Conservation (phyloP, 2,888 invertebrate genomes). For the Sphaerophoria rueppellii region DNA sequence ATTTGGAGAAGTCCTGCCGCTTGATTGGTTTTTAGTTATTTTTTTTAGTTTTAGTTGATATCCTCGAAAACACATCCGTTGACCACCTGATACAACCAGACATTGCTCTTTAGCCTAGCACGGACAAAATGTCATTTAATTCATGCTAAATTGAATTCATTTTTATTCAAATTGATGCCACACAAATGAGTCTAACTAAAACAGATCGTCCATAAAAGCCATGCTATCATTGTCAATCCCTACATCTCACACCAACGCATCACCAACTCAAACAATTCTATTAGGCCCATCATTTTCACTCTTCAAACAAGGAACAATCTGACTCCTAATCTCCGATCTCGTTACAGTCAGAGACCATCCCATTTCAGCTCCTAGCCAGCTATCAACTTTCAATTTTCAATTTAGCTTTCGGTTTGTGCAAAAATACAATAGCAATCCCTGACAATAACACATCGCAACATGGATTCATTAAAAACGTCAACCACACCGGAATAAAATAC, state of each 20-base stretch:
- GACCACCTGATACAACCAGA: background rate
- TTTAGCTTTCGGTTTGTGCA: slow-evolving; percentile 43
- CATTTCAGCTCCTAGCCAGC: background rate
- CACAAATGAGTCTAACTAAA: slow-evolving; percentile 38
- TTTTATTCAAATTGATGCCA: slow-evolving; percentile 29
- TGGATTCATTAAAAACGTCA: slow-evolving; percentile 71
- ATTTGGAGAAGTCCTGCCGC: too few relatives aligned
- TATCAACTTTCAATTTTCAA: slow-evolving; percentile 62
- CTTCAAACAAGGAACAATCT: background rate
- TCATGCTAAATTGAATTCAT: slow-evolving; percentile 45
- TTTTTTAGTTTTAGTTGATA: too few relatives aligned
- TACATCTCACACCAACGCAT: background rate
- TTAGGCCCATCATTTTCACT: slow-evolving; percentile 63
- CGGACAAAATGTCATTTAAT: slow-evolving; percentile 29
- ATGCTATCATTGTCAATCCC: background rate
- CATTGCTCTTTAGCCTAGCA: too few relatives aligned
- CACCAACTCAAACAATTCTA: background rate
- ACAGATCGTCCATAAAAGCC: slow-evolving; percentile 31
- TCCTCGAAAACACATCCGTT: background rate
- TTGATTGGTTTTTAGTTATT: too few relatives aligned
- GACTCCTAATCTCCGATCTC: background rate
- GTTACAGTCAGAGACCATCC: background rate
- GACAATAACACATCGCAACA: slow-evolving; percentile 63
- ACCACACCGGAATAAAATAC: slow-evolving; percentile 71
- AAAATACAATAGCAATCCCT: slow-evolving; percentile 46